phyloP scores from a whole-genome alignment of 2,888 invertebrate genomes.

The Fragum sueziense region DNA sequence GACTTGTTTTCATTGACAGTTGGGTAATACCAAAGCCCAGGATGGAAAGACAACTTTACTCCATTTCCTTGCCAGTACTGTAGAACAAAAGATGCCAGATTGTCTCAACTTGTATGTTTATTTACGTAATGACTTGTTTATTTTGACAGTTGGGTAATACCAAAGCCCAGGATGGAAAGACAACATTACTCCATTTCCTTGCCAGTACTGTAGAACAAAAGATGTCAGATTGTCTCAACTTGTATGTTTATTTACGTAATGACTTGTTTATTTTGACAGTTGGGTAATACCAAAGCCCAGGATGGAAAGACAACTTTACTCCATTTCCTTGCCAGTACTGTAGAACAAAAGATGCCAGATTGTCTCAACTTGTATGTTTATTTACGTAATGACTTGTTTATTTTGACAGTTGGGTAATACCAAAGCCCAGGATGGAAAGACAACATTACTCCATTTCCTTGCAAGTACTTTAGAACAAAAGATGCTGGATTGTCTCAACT shows the following conservation, averaged over 20 bases:
- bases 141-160: constrained; percentile 84
- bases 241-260: too few relatives aligned
- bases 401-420: constrained; percentile 84
- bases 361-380: constrained; percentile 90
- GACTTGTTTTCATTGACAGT: too few relatives aligned
- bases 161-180: constrained; percentile 95
- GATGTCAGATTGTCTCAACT: constrained; percentile 92
- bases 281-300: constrained; percentile 88
- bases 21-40: constrained; percentile 88
- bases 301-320: constrained; percentile 96
- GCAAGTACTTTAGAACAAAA: constrained; percentile 94
- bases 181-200: constrained; percentile 95
- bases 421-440: constrained; percentile 95
- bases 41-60: constrained; percentile 96
- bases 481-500: constrained; percentile 92
- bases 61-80: constrained; percentile 94
- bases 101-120: constrained; percentile 90
- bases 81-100: constrained; percentile 94
- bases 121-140: too few relatives aligned
- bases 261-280: too few relatives aligned
- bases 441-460: constrained; percentile 95
- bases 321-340: constrained; percentile 94
- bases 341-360: constrained; percentile 94
- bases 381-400: too few relatives aligned
- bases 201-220: constrained; percentile 94